A percentile compares a stretch with the other conserved stretches of the same genome.
phyloP scores from a whole-genome alignment of 2,888 invertebrate species.

The Dendrolimus houi region DNA sequence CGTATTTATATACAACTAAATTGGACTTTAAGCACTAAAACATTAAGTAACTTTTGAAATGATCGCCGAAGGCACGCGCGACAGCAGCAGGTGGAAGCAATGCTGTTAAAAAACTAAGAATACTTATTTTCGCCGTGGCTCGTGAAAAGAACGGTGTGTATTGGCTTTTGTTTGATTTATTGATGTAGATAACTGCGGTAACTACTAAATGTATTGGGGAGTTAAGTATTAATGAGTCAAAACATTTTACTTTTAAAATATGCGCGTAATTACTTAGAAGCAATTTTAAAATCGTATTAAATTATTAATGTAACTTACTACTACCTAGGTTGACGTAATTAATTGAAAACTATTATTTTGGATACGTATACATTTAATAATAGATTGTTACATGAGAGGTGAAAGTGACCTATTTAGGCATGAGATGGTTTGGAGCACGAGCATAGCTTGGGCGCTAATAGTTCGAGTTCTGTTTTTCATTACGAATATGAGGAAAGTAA shows the following conservation, averaged over 20 bases:
- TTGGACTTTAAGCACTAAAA: slow-evolving; percentile 14
- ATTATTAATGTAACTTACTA: too few species aligned
- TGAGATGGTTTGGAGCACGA: too few species aligned
- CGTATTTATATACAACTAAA: slow-evolving; percentile 7
- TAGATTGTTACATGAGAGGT: too few species aligned
- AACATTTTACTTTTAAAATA: not conserved
- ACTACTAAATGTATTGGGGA: slow-evolving; percentile 4
- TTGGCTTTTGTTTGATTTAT: slow-evolving; percentile 33
- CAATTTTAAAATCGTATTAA: too few species aligned
- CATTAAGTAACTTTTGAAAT: slow-evolving; percentile 1
- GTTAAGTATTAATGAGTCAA: not conserved
- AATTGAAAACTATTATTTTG: too few species aligned
- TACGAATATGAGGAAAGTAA: too few species aligned
- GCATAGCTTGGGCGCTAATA: too few species aligned
- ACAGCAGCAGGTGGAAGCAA: slow-evolving; percentile 68
- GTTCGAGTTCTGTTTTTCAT: too few species aligned
- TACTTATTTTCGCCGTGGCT: slow-evolving; percentile 53
- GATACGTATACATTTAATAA: too few species aligned
- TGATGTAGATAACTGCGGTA: slow-evolving; percentile 18
- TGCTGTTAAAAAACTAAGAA: slow-evolving; percentile 63
- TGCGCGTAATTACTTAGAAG: not conserved
- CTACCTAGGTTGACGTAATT: too few species aligned
- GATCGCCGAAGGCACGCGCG: slow-evolving; percentile 53
- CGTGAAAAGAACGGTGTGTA: slow-evolving; percentile 48
- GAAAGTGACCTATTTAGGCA: too few species aligned